A percentile compares a stretch with the other conserved stretches of the same genome.
phyloP scores from a whole-genome alignment of 2,113 vertebrate species.

The Ciconia boyciana region DNA sequence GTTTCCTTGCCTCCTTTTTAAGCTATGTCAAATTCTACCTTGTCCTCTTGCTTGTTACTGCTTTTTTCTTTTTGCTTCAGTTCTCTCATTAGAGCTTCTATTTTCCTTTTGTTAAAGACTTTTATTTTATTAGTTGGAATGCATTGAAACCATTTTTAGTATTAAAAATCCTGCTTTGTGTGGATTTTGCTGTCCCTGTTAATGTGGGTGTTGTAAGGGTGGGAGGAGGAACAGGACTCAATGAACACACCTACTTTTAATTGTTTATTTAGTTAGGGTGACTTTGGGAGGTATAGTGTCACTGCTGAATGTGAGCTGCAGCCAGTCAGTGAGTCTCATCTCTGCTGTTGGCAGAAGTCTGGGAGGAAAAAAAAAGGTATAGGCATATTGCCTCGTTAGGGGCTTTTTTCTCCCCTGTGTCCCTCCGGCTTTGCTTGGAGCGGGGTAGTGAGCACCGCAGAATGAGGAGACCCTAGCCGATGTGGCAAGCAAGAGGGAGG shows the following conservation, averaged over 20 bases:
- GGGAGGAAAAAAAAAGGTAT: fast-evolving
- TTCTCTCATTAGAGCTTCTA: neutral
- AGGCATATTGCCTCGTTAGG: neutral
- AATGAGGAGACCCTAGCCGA: neutral
- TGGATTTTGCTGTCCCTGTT: neutral
- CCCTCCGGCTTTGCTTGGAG: neutral
- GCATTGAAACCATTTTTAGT: neutral
- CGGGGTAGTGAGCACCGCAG: neutral
- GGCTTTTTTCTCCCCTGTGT: neutral
- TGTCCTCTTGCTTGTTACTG: neutral
- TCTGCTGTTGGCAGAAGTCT: neutral
- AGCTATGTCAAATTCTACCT: neutral
- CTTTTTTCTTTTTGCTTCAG: neutral
- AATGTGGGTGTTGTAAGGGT: neutral
- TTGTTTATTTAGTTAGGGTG: neutral
- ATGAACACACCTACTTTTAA: neutral
- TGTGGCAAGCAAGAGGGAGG: neutral
- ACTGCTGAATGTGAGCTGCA: neutral
- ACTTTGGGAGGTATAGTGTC: neutral
- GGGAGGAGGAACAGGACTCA: neutral
- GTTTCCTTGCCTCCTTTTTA: neutral
- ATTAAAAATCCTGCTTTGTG: neutral
- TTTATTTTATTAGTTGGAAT: neutral
- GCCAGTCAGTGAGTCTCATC: neutral
- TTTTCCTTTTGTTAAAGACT: neutral